A percentile compares a stretch with the other conserved stretches of the same genome.
These are phyloP conservation scores for Trematomus loennbergii DNA, from an alignment of 2,113 vertebrate species.

Conservation along the genomic window DNA sequence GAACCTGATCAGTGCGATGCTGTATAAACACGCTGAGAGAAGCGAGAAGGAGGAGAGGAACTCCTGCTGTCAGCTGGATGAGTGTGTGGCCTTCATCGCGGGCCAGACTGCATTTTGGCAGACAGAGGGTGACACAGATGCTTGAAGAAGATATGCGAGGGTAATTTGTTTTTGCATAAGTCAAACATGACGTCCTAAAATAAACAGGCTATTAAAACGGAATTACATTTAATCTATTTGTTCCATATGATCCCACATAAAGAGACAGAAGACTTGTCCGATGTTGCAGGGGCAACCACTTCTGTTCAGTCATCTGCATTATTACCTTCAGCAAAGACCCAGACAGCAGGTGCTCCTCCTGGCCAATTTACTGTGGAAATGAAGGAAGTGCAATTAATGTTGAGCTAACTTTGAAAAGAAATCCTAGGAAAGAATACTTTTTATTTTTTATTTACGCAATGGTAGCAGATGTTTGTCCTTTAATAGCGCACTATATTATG, in stretches of 20 bases:
- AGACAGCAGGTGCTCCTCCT: not conserved
- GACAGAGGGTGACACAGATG: constrained; percentile 25
- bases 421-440: not conserved
- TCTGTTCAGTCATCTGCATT: not conserved
- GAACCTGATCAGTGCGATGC: constrained; percentile 19
- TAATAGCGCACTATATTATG: not conserved
- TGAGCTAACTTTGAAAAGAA: constrained; percentile 18
- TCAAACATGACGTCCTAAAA: constrained; percentile 33
- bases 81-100: constrained; percentile 40
- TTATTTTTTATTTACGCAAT: not conserved
- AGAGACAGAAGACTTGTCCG: not conserved
- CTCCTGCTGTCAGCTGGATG: constrained; percentile 40
- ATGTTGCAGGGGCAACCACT: not conserved
- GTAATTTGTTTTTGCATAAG: constrained; percentile 50
- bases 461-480: not conserved
- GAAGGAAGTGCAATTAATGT: constrained; percentile 1
- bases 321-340: not conserved
- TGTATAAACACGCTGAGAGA: constrained; percentile 9
- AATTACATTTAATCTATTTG: not conserved
- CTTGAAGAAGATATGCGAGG: constrained; percentile 24
- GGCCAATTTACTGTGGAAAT: not conserved
- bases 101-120: constrained; percentile 42
- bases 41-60: not conserved
- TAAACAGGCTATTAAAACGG: not conserved
- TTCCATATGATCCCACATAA: not conserved